Conservation (phyloP, 2,888 invertebrate species). For the Spodoptera exigua region DNA sequence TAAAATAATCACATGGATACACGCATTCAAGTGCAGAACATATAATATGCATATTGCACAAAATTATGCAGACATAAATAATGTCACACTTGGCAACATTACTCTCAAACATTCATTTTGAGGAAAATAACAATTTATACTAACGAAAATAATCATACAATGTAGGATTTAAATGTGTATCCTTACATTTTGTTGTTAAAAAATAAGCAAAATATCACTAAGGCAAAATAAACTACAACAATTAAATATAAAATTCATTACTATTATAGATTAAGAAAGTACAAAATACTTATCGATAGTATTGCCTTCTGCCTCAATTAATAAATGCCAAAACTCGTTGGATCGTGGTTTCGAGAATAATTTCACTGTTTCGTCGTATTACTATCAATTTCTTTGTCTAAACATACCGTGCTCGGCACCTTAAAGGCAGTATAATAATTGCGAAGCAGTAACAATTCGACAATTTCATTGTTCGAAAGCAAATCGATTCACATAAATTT, state of each 20-base stretch:
- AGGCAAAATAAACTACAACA: conserved; percentile 31
- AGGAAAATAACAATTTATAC: conserved; percentile 5
- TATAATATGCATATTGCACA: neutral
- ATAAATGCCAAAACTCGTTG: conserved; percentile 30
- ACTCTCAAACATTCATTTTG: neutral
- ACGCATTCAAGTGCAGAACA: conserved; percentile 21
- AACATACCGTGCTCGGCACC: conserved; percentile 41
- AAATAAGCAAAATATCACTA: conserved; percentile 50
- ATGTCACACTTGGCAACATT: neutral
- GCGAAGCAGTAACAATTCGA: conserved; percentile 45
- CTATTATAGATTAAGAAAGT: conserved; percentile 29
- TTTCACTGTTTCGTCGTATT: conserved; percentile 19
- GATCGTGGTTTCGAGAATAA: conserved; percentile 15
- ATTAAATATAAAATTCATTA: conserved; percentile 35
- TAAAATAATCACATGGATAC: conserved; percentile 35
- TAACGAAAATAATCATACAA: neutral
- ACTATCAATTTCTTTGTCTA: conserved; percentile 36
- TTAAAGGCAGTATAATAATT: conserved; percentile 45
- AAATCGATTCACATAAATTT: conserved; percentile 34
- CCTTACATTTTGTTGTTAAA: conserved; percentile 19
- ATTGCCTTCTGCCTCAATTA: conserved; percentile 31
- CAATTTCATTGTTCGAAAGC: conserved; percentile 57
- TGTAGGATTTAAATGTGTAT: conserved; percentile 19
- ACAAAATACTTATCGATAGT: conserved; percentile 46
- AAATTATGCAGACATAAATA: conserved; percentile 9